Evolutionary conservation across 2,113 vertebrate species (phyloP).

Genomic region (Leptobrachium ailaonicum): DNA sequence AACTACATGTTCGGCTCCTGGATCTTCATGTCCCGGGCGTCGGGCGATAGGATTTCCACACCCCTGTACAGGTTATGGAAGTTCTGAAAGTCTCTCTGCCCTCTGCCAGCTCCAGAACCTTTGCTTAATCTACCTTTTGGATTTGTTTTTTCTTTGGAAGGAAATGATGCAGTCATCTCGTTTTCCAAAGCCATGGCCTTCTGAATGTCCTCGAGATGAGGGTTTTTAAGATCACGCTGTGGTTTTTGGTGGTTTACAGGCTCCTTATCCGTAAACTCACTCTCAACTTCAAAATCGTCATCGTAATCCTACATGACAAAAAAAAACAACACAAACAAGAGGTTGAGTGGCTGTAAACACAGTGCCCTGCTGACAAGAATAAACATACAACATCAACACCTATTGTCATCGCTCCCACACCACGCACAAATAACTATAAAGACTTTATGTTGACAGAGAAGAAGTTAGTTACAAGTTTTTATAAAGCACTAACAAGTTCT

Average conservation of each 20-base stretch:
- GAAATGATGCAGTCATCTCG: slow-evolving; percentile 65
- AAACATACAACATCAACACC: too few relatives aligned
- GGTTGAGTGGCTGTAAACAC: too few relatives aligned
- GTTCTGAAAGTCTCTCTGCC: too few relatives aligned
- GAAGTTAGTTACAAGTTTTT: too few relatives aligned
- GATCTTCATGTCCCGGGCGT: too few relatives aligned
- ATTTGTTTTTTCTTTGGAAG: slow-evolving; percentile 53
- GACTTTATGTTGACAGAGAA: too few relatives aligned
- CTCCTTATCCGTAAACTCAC: slow-evolving; percentile 12
- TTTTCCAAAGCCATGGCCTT: slow-evolving; percentile 90
- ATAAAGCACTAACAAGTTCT: too few relatives aligned
- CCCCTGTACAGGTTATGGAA: background rate
- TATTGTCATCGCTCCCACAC: too few relatives aligned
- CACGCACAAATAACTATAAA: too few relatives aligned
- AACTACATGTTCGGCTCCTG: background rate
- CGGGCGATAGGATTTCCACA: too few relatives aligned
- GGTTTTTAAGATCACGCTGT: slow-evolving; percentile 57
- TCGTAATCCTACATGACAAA: slow-evolving; percentile 80
- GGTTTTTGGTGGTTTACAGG: slow-evolving; percentile 51
- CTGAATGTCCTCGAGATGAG: slow-evolving; percentile 83
- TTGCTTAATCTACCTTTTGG: slow-evolving; percentile 47
- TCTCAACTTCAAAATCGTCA: slow-evolving; percentile 87
- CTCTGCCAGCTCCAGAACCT: background rate
- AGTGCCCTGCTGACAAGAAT: too few relatives aligned
- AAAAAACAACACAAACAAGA: too few relatives aligned